Base-by-base conservation (phyloP, 2,888 invertebrate genomes). In the Nemoura dubitans region DNA sequence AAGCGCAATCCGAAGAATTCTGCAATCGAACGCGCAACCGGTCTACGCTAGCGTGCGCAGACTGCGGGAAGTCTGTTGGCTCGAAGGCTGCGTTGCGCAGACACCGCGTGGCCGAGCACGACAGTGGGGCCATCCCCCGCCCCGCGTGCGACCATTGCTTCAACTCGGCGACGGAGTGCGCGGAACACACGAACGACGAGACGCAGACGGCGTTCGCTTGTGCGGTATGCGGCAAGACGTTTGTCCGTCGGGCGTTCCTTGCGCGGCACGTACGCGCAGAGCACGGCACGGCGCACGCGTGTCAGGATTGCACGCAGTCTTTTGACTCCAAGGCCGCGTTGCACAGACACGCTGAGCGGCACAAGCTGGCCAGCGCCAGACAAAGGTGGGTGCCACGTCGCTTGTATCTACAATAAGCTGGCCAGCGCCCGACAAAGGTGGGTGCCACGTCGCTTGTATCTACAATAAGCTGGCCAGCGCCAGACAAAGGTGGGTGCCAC, bases 51-150 rank as follows among this genome's bases (percentile, higher is more conserved):
- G n/a, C n/a, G n/a, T n/a, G n/a, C n/a, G n/a, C n/a, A n/a, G n/a
- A n/a, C 36, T 25, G 30, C 42, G n/a, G 14, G 30, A 10, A 85
- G 36, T n/a, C n/a, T n/a, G n/a, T n/a, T n/a, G n/a, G n/a, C n/a
- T n/a, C n/a, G n/a, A n/a, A 85, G 86, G 87, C 86, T 25, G 87
- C 87, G 83, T 82, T 78, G 59, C 87, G 87, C 83, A 84, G 77
- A 81, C 88, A 88, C 30, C 77, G 85, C 26, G 87, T 86, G 78
- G 77, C 16, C 3, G 76, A 7, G 5, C 76, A 76, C 25, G 21
- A 76, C 5, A 25, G 5, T 5, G 21, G 21, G 21, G 25, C 21
- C 3, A 78, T 26, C 5, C 10, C 78, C 7, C 26, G 28, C 5
- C 26, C 27, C 28, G 2, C 26, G 27, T 86, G 81, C 59, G 28